phyloP scores from a whole-genome alignment of 2,797 vertebrate genomes.

The Chrysocyon brachyurus region DNA sequence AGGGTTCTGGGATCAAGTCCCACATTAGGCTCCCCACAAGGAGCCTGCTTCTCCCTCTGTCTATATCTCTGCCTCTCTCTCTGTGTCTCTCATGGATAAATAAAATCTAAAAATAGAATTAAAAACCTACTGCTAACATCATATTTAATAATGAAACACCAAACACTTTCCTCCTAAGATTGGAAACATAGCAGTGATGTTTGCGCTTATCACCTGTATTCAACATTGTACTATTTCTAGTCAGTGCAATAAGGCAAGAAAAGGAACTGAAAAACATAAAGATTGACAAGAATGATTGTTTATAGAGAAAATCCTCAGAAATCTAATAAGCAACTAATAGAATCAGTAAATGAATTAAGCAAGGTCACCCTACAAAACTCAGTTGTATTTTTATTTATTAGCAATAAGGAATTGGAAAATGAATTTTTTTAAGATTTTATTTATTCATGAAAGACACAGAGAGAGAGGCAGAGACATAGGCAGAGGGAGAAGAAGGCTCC shows the following conservation, averaged over 20 bases:
- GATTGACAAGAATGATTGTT: not conserved
- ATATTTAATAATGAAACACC: not conserved
- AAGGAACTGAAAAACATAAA: not conserved
- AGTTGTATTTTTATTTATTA: not conserved
- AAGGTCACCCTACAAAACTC: not conserved
- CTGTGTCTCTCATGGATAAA: no score
- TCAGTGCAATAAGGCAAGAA: not conserved
- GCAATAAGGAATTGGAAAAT: constrained; percentile 27
- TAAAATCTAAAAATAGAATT: not conserved
- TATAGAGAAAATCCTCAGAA: not conserved
- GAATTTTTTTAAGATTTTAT: not conserved
- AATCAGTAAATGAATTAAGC: not conserved
- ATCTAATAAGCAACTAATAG: not conserved
- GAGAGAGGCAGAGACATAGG: no score
- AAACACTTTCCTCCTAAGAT: not conserved
- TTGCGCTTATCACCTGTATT: not conserved
- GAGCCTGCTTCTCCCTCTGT: no score
- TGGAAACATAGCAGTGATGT: not conserved
- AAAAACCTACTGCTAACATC: not conserved
- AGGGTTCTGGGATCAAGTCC: no score
- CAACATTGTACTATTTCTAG: not conserved
- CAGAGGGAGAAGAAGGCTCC: no score
- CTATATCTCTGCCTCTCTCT: no score
- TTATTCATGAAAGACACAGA: no score
- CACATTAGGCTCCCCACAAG: no score